phyloP scores from a whole-genome alignment of 1,140 invertebrate genomes.

The Pemphigus obesinymphae region DNA sequence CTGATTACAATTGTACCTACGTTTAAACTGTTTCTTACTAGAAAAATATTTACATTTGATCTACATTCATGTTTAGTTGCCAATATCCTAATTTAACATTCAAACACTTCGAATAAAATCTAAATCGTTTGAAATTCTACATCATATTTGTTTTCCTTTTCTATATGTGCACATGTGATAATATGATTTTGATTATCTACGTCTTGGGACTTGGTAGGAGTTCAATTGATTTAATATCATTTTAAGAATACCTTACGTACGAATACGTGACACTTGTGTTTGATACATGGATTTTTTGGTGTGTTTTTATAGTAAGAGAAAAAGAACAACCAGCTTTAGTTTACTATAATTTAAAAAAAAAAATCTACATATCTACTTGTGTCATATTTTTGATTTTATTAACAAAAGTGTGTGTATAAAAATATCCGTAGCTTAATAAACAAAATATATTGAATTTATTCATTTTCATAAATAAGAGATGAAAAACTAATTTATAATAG shows the following conservation, averaged over 20 bases:
- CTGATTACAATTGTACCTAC: neutral
- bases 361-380: too few species aligned
- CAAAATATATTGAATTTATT: too few species aligned
- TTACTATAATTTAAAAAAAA: too few species aligned
- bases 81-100: neutral
- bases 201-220: neutral
- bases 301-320: too few species aligned
- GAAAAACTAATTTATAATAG: too few species aligned
- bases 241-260: neutral
- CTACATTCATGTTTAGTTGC: too few species aligned
- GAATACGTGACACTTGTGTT: neutral
- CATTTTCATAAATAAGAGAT: too few species aligned
- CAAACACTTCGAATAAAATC: neutral
- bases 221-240: neutral
- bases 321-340: too few species aligned
- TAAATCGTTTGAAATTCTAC: neutral
- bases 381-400: too few species aligned
- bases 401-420: too few species aligned
- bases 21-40: neutral
- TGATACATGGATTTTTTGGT: too few species aligned
- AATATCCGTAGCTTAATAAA: too few species aligned
- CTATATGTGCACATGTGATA: neutral
- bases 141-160: neutral
- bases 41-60: slow-evolving; percentile 20
- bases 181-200: slow-evolving; percentile 3